Conservation (phyloP, 2,797 vertebrate species). For the Lagorchestes hirsutus region DNA sequence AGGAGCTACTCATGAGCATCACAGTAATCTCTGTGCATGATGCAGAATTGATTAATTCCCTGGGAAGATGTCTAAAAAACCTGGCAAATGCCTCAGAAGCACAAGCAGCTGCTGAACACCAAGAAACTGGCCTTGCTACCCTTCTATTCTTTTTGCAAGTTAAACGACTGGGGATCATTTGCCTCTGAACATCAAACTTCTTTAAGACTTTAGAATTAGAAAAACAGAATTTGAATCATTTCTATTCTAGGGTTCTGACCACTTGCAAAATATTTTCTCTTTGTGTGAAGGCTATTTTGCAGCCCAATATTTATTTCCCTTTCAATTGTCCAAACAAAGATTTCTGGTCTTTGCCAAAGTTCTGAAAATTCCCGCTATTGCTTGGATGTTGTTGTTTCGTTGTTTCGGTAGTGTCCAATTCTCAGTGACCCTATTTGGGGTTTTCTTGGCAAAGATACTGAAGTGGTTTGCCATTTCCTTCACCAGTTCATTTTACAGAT, state of each 20-base stretch:
- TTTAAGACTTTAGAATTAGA: neutral
- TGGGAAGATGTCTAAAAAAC: neutral
- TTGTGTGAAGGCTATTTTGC: neutral
- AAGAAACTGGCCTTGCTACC: neutral
- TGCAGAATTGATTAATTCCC: neutral
- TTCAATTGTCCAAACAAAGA: constrained; percentile 17
- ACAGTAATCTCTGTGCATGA: neutral
- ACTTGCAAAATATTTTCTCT: neutral
- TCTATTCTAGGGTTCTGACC: neutral
- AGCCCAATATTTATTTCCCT: neutral
- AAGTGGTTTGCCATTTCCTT: neutral
- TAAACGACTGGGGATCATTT: neutral
- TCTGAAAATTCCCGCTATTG: neutral
- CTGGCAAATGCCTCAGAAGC: neutral
- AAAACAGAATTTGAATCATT: neutral
- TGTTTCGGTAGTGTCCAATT: neutral
- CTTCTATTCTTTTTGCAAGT: neutral
- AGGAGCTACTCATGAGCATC: neutral
- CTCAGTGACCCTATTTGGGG: neutral
- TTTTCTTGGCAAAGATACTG: neutral
- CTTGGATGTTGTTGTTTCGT: neutral
- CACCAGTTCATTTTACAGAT: neutral
- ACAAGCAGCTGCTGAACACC: neutral
- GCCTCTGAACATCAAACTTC: neutral
- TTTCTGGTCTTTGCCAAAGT: constrained; percentile 21